Percentiles rank a stretch among this genome's conserved stretches.
These are phyloP conservation scores for Drosophila repletoides DNA, from an alignment of 1,140 invertebrate species.

Conservation along the genomic window DNA sequence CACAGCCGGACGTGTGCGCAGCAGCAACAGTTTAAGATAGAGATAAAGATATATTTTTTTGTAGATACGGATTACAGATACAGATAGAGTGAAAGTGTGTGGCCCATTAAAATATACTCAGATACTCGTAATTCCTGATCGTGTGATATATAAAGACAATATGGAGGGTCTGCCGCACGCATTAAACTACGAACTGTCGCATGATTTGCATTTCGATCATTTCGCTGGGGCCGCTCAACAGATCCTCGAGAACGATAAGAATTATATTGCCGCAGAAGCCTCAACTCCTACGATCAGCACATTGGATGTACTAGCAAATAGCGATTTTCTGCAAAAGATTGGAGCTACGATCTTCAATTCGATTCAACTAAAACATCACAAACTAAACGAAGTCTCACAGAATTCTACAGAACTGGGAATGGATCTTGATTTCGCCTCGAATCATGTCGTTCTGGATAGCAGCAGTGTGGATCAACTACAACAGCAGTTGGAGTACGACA, in stretches of 20 bases:
- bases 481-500: slow-evolving; percentile 78
- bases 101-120: slow-evolving; percentile 25
- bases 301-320: slow-evolving; percentile 43
- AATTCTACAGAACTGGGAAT: slow-evolving; percentile 55
- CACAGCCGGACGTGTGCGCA: slow-evolving; percentile 49
- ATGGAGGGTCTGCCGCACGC: slow-evolving; percentile 69
- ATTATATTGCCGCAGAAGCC: slow-evolving; percentile 37
- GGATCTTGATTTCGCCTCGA: slow-evolving; percentile 59
- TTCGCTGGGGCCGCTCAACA: slow-evolving; percentile 64
- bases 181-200: slow-evolving; percentile 76
- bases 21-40: slow-evolving; percentile 31
- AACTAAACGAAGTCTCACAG: slow-evolving; percentile 23
- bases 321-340: slow-evolving; percentile 70
- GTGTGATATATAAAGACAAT: slow-evolving; percentile 39
- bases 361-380: slow-evolving; percentile 64
- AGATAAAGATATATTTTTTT: no score
- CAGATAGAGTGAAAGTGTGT: slow-evolving; percentile 66
- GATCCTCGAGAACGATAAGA: slow-evolving; percentile 60
- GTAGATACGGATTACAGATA: no score
- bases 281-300: slow-evolving; percentile 66
- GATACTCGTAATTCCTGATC: slow-evolving; percentile 25
- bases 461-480: slow-evolving; percentile 70
- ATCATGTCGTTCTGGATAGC: slow-evolving; percentile 70
- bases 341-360: slow-evolving; percentile 71
- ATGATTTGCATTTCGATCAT: slow-evolving; percentile 71